These are phyloP conservation scores for Meteorus sp. DNA, from an alignment of 1,140 invertebrate species.

Conservation along the genomic window DNA sequence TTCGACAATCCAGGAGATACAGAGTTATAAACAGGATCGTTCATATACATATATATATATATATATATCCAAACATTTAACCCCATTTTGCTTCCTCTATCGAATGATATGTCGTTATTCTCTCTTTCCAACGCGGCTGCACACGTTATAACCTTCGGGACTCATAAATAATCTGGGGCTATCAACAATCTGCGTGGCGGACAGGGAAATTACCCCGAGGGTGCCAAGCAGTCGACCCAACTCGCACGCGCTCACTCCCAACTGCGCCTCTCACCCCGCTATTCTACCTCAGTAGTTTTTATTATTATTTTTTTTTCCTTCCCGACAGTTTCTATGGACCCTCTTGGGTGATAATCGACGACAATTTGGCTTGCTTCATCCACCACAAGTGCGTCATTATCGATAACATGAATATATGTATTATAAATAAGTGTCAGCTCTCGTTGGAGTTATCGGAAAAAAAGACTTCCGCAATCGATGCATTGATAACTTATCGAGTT, in stretches of 20 bases:
- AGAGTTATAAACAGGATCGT: too few relatives aligned
- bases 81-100: neutral
- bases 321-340: neutral
- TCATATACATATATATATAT: too few relatives aligned
- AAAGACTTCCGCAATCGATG: neutral
- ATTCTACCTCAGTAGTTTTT: too few relatives aligned
- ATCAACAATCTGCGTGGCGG: conserved; percentile 21
- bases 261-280: neutral
- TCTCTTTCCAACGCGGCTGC: conserved; percentile 8
- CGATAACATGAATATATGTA: neutral
- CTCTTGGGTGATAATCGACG: conserved; percentile 18
- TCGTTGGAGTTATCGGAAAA: neutral
- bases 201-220: conserved; percentile 21
- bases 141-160: conserved; percentile 31
- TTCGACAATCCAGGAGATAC: conserved; percentile 5
- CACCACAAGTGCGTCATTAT: neutral
- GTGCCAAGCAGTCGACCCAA: conserved; percentile 24
- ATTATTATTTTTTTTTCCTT: neutral
- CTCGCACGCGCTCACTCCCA: neutral
- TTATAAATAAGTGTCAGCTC: neutral
- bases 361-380: conserved; percentile 21
- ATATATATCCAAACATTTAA: too few relatives aligned
- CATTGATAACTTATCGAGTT: conserved; percentile 12
- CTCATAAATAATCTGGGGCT: conserved; percentile 41
- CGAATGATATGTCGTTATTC: neutral